Evolutionary conservation across 2,888 invertebrate species (phyloP).

Genomic region (Nasonovia ribisnigri): DNA sequence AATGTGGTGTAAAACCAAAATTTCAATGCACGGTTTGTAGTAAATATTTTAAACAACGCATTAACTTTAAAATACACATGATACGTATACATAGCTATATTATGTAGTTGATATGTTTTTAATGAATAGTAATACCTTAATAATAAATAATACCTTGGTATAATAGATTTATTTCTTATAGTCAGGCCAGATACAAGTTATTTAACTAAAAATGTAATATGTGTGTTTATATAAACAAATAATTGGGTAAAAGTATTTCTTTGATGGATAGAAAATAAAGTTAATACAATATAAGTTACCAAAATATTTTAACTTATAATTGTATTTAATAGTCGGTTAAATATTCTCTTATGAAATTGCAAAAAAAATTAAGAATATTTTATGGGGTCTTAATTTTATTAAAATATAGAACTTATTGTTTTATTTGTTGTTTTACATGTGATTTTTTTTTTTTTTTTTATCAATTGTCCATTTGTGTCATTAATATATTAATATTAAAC

Average conservation of each 20-base stretch:
- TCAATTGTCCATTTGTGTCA: not conserved
- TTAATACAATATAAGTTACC: not conserved
- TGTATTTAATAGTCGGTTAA: not conserved
- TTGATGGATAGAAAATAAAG: not conserved
- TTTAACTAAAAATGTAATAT: not conserved
- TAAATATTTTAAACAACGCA: slow-evolving; percentile 64
- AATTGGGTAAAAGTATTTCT: not conserved
- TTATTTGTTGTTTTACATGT: not conserved
- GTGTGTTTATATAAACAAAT: not conserved
- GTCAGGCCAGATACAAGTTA: not conserved
- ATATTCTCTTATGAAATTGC: not conserved
- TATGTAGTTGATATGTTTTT: slow-evolving; percentile 29
- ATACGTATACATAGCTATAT: slow-evolving; percentile 62
- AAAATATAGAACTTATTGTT: not conserved
- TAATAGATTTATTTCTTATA: not conserved
- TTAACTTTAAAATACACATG: slow-evolving; percentile 63
- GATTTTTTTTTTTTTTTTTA: not conserved
- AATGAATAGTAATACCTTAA: not conserved
- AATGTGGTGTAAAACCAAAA: slow-evolving; percentile 70
- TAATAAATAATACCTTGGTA: too few species aligned
- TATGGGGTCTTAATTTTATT: slow-evolving; percentile 35
- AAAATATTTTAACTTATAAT: not conserved
- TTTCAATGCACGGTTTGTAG: slow-evolving; percentile 64
- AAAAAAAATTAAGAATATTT: slow-evolving; percentile 11
- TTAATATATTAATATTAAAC: not conserved